Evolutionary conservation across 2,113 vertebrate species (phyloP).

Genomic region (Tympanuchus pallidicinctus): DNA sequence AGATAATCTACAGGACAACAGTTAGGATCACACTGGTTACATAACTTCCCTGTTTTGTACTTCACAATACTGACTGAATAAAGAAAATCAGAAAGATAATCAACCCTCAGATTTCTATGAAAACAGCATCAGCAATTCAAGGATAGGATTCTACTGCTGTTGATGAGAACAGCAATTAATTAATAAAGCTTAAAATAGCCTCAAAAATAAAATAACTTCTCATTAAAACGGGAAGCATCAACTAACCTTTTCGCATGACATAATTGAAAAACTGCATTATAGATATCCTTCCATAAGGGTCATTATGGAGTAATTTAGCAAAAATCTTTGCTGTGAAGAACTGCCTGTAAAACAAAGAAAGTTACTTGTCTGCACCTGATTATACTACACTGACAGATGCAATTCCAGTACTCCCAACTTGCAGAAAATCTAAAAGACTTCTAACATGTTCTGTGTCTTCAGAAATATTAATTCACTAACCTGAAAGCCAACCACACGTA

Average conservation of each 20-base stretch:
- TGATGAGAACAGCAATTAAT: background rate
- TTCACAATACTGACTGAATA: background rate
- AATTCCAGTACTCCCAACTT: background rate
- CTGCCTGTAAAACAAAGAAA: slow-evolving; percentile 79
- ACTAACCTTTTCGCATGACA: slow-evolving; percentile 96
- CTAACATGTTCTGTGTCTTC: background rate
- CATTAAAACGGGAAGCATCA: background rate
- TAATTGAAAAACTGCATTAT: slow-evolving; percentile 99
- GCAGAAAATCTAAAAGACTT: slow-evolving; percentile 2
- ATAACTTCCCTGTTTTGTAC: background rate
- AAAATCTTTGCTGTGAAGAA: slow-evolving; percentile 97
- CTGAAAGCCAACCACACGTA: background rate
- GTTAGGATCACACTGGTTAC: background rate
- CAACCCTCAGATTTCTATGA: background rate
- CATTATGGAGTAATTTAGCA: slow-evolving; percentile 92
- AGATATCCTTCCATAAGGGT: slow-evolving; percentile 95
- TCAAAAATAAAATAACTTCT: background rate
- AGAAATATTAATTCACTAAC: background rate
- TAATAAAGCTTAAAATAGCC: background rate
- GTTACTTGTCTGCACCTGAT: background rate
- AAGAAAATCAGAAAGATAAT: background rate
- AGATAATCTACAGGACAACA: background rate
- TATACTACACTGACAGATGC: background rate
- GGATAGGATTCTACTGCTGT: background rate
- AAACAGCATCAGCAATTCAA: background rate